A percentile compares a stretch with the other conserved stretches of the same genome.
Evolutionary conservation across 2,113 vertebrate species (phyloP).

Genomic region (Synodontis membranacea): DNA sequence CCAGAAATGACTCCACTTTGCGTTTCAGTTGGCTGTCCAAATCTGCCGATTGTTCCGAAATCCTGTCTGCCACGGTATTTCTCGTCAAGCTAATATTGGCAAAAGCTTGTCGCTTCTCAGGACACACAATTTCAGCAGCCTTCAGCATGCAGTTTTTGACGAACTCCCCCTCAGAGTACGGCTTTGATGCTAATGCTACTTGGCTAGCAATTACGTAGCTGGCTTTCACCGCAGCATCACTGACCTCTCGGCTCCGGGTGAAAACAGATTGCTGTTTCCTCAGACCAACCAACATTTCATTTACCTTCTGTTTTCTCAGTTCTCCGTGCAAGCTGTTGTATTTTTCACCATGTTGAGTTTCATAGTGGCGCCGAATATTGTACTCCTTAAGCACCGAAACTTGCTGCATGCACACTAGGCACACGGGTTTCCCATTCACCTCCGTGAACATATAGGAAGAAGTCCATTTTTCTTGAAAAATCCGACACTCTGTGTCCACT

Average conservation of each 20-base stretch:
- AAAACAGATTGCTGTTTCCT: constrained; percentile 44
- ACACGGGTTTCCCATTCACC: too few species aligned
- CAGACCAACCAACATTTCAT: constrained; percentile 18
- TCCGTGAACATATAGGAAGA: too few species aligned
- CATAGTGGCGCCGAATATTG: constrained; percentile 12
- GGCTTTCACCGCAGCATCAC: constrained; percentile 24
- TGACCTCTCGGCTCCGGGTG: constrained; percentile 7
- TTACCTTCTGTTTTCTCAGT: constrained; percentile 23
- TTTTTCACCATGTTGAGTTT: not conserved
- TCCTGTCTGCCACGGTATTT: not conserved
- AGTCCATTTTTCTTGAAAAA: too few species aligned
- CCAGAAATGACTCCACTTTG: not conserved
- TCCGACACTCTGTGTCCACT: too few species aligned
- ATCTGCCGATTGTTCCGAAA: not conserved
- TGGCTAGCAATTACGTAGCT: constrained; percentile 33
- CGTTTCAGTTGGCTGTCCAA: constrained; percentile 1
- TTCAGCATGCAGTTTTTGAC: not conserved
- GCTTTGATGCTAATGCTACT: constrained; percentile 28
- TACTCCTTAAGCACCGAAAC: too few species aligned
- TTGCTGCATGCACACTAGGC: too few species aligned
- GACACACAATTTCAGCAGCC: not conserved
- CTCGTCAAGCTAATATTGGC: constrained; percentile 3
- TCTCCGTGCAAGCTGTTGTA: constrained; percentile 21
- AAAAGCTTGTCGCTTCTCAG: not conserved
- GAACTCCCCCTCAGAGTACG: constrained; percentile 22